Percentiles rank a stretch among this genome's conserved stretches.
phyloP scores from a whole-genome alignment of 2,797 vertebrate genomes.

The Bradypus variegatus region DNA sequence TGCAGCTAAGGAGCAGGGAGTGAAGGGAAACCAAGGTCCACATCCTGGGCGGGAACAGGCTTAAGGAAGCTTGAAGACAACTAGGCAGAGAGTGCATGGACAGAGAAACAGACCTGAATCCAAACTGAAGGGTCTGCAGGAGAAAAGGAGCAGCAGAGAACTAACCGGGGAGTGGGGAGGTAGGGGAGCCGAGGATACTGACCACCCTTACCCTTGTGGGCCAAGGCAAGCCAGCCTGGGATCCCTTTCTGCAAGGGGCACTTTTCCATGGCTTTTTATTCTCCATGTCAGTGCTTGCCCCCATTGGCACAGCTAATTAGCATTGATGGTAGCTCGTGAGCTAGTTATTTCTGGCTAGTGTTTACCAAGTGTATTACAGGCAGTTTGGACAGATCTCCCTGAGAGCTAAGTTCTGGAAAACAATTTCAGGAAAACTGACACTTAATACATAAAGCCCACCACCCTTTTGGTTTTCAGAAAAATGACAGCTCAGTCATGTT shows the following conservation, averaged over 20 bases:
- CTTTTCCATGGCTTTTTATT: not conserved
- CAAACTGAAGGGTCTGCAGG: no score
- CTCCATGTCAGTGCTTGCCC: not conserved
- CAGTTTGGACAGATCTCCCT: not conserved
- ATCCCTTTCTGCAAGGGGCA: not conserved
- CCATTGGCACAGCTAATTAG: not conserved
- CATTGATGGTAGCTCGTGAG: not conserved
- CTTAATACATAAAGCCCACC: not conserved
- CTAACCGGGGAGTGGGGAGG: not conserved
- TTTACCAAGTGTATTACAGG: conserved; percentile 24
- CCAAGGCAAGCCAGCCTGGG: not conserved
- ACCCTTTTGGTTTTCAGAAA: not conserved
- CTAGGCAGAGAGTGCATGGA: not conserved
- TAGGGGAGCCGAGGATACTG: fast-evolving
- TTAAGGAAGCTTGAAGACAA: not conserved
- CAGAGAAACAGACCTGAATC: not conserved
- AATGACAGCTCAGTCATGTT: fast-evolving
- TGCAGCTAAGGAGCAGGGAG: not conserved
- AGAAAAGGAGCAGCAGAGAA: not conserved
- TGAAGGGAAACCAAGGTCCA: not conserved
- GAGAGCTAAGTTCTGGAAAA: conserved; percentile 25
- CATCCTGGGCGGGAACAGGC: not conserved
- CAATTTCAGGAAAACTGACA: conserved; percentile 17
- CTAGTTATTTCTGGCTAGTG: conserved; percentile 41
- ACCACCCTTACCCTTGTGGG: not conserved